phyloP scores from a whole-genome alignment of 2,888 invertebrate species.

The Eulithis prunata region DNA sequence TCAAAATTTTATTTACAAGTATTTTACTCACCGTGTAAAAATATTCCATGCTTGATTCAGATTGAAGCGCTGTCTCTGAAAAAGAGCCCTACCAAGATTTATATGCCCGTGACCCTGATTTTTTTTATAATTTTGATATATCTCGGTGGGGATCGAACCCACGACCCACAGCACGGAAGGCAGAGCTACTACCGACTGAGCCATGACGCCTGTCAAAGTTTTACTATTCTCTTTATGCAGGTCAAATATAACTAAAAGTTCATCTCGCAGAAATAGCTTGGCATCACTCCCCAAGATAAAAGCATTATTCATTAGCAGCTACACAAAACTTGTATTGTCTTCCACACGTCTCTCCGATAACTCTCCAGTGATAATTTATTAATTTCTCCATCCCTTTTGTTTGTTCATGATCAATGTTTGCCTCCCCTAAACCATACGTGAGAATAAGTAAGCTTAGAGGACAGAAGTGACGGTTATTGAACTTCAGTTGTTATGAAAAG shows the following conservation, averaged over 20 bases:
- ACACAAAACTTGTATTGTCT: slow-evolving; percentile 58
- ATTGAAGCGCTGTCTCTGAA: too few relatives aligned
- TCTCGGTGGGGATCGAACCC: too few relatives aligned
- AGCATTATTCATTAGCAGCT: slow-evolving; percentile 63
- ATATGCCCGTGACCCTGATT: too few relatives aligned
- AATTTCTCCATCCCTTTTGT: slow-evolving; percentile 72
- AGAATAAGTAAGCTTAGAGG: slow-evolving; percentile 31
- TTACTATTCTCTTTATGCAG: slow-evolving; percentile 2
- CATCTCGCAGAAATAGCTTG: slow-evolving; percentile 51
- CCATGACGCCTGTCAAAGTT: too few relatives aligned
- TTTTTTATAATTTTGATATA: too few relatives aligned
- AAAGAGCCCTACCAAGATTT: too few relatives aligned
- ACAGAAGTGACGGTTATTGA: slow-evolving; percentile 34
- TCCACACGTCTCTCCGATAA: slow-evolving; percentile 58
- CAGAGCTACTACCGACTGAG: too few relatives aligned
- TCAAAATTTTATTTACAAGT: too few relatives aligned
- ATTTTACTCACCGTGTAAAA: too few relatives aligned
- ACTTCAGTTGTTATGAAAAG: too few relatives aligned
- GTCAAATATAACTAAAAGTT: slow-evolving; percentile 34
- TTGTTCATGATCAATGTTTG: slow-evolving; percentile 72
- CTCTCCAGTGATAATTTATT: slow-evolving; percentile 76
- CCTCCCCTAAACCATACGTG: slow-evolving; percentile 44
- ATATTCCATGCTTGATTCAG: too few relatives aligned
- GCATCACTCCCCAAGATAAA: slow-evolving; percentile 59
- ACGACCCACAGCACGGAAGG: too few relatives aligned